phyloP scores from a whole-genome alignment of 1,140 invertebrate genomes.

The Bombus confusus region DNA sequence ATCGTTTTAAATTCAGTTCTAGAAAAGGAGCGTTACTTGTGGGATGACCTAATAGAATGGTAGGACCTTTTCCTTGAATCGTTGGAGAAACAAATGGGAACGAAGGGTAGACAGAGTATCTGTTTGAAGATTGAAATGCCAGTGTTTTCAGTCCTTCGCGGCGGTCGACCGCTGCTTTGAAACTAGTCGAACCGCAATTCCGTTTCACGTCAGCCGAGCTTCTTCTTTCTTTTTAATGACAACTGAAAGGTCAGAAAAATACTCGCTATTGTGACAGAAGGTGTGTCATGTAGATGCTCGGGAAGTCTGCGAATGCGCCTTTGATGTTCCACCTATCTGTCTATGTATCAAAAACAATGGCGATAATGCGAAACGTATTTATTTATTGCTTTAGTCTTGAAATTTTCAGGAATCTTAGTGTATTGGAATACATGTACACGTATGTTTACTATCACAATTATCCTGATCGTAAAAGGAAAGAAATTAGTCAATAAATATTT shows the following conservation, averaged over 20 bases:
- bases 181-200: constrained; percentile 32
- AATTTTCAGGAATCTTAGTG: not conserved
- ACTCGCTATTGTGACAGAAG: constrained; percentile 37
- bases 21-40: not conserved
- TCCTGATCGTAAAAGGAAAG: not conserved
- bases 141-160: constrained; percentile 26
- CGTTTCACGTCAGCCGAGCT: constrained; percentile 16
- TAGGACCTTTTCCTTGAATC: not conserved
- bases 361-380: not conserved
- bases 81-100: not conserved
- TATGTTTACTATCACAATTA: too few species aligned
- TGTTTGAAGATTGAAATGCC: constrained; percentile 38
- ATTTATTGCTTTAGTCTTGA: not conserved
- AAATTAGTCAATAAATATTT: not conserved
- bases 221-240: constrained; percentile 44
- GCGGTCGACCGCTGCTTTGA: constrained; percentile 4
- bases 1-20: not conserved
- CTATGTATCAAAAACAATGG: not conserved
- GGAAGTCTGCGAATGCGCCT: not conserved
- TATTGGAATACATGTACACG: too few species aligned
- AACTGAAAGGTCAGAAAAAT: constrained; percentile 49
- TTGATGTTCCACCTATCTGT: not conserved
- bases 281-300: constrained; percentile 34
- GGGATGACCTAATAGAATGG: not conserved
- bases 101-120: constrained; percentile 5